These are phyloP conservation scores for Orthosia gothica DNA, from an alignment of 2,888 invertebrate species.

Conservation along the genomic window DNA sequence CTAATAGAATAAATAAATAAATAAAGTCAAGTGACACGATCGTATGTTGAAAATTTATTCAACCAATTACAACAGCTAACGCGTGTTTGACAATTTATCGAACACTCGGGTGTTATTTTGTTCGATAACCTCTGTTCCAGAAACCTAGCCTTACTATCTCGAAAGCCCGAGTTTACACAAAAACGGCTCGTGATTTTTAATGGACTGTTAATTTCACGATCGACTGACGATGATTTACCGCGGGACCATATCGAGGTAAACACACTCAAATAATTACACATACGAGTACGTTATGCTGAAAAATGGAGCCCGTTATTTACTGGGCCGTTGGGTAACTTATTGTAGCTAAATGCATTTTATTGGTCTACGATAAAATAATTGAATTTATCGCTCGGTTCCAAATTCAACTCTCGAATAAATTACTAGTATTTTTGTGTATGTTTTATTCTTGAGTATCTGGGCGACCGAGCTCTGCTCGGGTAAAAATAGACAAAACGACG, in stretches of 20 bases:
- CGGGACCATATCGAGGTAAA: constrained; percentile 28
- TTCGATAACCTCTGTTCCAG: not conserved
- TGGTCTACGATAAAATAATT: not conserved
- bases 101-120: not conserved
- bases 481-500: too few species aligned
- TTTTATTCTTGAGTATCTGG: too few species aligned
- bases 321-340: not conserved
- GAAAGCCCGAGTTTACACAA: constrained; percentile 22
- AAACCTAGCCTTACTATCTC: constrained; percentile 21
- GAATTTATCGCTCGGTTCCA: too few species aligned
- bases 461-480: too few species aligned
- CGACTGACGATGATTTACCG: constrained; percentile 52
- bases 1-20: too few species aligned
- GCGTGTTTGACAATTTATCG: not conserved
- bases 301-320: constrained; percentile 29
- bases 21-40: not conserved
- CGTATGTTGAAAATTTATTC: not conserved
- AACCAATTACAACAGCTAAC: not conserved
- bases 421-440: too few species aligned
- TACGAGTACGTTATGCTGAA: constrained; percentile 14
- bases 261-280: constrained; percentile 49
- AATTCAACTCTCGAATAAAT: too few species aligned
- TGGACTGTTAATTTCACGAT: constrained; percentile 63
- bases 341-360: not conserved
- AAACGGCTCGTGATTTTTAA: constrained; percentile 42